Conservation (phyloP, 1,140 invertebrate species). For the Drosophila arawakana region DNA sequence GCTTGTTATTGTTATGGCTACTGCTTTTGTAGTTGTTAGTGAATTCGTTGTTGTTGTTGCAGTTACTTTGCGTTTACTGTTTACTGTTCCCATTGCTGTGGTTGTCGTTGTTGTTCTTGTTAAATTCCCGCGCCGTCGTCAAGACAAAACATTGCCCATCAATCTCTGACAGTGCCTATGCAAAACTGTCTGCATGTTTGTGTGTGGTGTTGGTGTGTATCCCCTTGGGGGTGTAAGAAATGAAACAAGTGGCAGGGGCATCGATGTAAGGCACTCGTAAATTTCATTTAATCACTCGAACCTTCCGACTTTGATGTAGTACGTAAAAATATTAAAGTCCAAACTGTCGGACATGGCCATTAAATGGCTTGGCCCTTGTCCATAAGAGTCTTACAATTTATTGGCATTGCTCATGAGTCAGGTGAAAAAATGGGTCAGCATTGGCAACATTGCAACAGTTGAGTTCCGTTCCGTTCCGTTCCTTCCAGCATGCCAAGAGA, state of each 20-base stretch:
- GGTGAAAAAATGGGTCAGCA: constrained; percentile 61
- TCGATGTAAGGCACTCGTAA: constrained; percentile 58
- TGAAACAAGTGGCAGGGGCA: neutral
- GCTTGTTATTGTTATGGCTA: constrained; percentile 51
- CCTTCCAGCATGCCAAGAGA: neutral
- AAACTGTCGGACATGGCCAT: constrained; percentile 63
- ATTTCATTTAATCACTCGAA: constrained; percentile 78
- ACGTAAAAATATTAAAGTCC: constrained; percentile 66
- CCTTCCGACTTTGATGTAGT: constrained; percentile 72
- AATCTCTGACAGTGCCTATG: constrained; percentile 76
- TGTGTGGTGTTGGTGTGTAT: neutral
- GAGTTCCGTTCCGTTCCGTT: neutral
- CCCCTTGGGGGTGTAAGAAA: constrained; percentile 1
- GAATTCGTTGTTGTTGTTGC: constrained; percentile 42
- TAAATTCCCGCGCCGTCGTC: constrained; percentile 36
- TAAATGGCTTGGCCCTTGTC: constrained; percentile 48
- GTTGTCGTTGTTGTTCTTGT: constrained; percentile 21
- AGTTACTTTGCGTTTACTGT: constrained; percentile 9
- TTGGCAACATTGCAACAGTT: constrained; percentile 26
- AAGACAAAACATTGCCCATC: constrained; percentile 70
- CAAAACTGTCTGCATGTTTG: constrained; percentile 47
- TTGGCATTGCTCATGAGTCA: constrained; percentile 52
- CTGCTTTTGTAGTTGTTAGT: constrained; percentile 1
- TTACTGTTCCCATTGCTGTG: neutral
- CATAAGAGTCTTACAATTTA: constrained; percentile 50